Base-by-base conservation (phyloP, 2,888 invertebrate species). In the Drosophila nr. medialis region DNA sequence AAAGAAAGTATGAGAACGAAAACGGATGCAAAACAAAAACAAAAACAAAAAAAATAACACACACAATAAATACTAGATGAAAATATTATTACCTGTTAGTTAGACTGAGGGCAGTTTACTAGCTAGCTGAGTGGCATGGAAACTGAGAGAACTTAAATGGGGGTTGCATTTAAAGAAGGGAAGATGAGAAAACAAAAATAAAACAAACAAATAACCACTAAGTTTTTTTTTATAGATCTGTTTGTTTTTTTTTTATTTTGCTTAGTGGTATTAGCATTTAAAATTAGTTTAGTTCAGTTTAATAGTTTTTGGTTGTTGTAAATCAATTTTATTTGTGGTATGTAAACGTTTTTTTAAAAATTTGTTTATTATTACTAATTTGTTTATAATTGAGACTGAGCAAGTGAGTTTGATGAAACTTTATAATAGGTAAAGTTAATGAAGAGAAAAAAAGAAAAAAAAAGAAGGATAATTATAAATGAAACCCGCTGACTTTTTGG, bases 401-500 rank as follows among this genome's bases (percentile, higher is more conserved):
- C 65, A 81, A 83, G 81, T 81, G 80, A 89, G 79, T 73, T 45
- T 45, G 45, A 86, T 69, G 80, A 81, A 83, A 64, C 66, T 80
- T 80, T 77, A 64, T 62, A 69, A 68, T 74, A 80, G 77, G 51
- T 78, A 71, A 77, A 64, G 66, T 59, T 55, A 67, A 68, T 54
- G 50, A 68, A 70, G 51, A 67, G 54, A 68, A 74, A 74, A 63
- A 64, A 21, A 42, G 2, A 15, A 10, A 38, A 8, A 3, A 1
- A 7, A 66, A 50, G 45, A 45, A 45, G 45, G 45, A 45, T 75
- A 75, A 75, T 75, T 75, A 62, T 70, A 49, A 83, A 89, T 69
- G 66, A 85, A 86, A 88, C 88, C 90, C 89, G 84, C 86, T 82
- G 86, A 88, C 89, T 89, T 89, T 45, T 90, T 89, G 86, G 90